Conservation (phyloP, 30 jellyfish, hydroid and myxozoan genomes). For the Nemopilema nomurai region DNA sequence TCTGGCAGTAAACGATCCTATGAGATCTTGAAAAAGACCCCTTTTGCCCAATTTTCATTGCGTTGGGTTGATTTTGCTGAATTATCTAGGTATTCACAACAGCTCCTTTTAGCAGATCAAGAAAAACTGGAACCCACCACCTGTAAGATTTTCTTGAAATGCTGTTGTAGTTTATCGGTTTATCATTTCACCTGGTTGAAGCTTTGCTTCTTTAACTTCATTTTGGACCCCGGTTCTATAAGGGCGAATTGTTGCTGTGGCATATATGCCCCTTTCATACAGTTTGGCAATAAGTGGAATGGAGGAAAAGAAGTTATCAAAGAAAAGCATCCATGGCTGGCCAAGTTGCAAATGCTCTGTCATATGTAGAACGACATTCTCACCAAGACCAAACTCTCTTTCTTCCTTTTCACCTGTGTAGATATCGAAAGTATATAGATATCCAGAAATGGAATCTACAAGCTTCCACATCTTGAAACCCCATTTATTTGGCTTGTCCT, state of each 20-base stretch:
- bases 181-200: conserved; percentile 36
- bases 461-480: conserved; percentile 11
- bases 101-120: conserved; percentile 6
- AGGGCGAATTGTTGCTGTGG: conserved; percentile 32
- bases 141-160: conserved; percentile 43
- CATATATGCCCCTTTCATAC: conserved; percentile 14
- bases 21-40: conserved; percentile 2
- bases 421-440: conserved; percentile 4
- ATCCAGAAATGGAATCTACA: conserved; percentile 11
- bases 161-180: conserved; percentile 27
- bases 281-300: background rate
- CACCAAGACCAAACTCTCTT: conserved; percentile 7
- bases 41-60: background rate
- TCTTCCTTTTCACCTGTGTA: conserved; percentile 17
- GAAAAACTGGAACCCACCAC: conserved; percentile 28
- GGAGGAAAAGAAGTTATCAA: conserved; percentile 12
- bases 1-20: conserved; percentile 13
- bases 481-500: conserved; percentile 4
- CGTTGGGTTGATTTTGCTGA: conserved; percentile 5
- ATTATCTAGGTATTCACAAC: conserved; percentile 6
- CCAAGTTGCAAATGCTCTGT: conserved; percentile 18
- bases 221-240: conserved; percentile 24
- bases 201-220: conserved; percentile 19
- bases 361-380: background rate
- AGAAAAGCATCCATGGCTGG: conserved; percentile 24